These are phyloP conservation scores for Istiophorus platypterus DNA, from an alignment of 2,113 vertebrate species.

Conservation along the genomic window DNA sequence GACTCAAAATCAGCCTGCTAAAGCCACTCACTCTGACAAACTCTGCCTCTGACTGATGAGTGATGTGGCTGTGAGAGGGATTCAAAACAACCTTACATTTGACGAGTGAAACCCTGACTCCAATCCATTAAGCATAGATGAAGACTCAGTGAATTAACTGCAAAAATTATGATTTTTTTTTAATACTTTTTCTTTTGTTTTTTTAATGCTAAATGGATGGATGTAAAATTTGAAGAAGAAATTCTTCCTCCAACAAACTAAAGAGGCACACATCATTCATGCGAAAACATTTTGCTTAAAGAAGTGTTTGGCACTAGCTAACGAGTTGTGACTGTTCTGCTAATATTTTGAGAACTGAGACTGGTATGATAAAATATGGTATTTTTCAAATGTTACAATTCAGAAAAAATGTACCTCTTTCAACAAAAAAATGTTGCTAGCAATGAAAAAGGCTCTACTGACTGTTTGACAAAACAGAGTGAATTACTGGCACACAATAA, in stretches of 20 bases:
- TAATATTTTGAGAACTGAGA: not conserved
- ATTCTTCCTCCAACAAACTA: not conserved
- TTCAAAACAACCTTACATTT: constrained; percentile 31
- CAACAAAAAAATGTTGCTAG: not conserved
- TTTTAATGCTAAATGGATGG: not conserved
- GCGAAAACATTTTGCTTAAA: not conserved
- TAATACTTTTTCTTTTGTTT: constrained; percentile 11
- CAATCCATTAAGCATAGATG: constrained; percentile 18
- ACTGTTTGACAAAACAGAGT: no score
- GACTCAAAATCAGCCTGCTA: constrained; percentile 64
- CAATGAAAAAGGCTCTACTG: no score
- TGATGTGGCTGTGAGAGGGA: constrained; percentile 41
- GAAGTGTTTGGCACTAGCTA: not conserved
- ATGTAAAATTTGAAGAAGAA: constrained; percentile 4
- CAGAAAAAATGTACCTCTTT: constrained; percentile 1
- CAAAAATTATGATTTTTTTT: constrained; percentile 25
- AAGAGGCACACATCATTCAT: not conserved
- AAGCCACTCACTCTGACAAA: constrained; percentile 58
- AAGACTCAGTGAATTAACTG: constrained; percentile 50
- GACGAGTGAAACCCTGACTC: constrained; percentile 28
- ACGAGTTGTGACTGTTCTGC: not conserved
- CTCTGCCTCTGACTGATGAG: constrained; percentile 53
- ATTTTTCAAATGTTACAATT: constrained; percentile 1
- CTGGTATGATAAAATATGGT: not conserved
- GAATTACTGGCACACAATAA: not conserved